phyloP scores from a whole-genome alignment of 2,113 vertebrate species.

The Cynopterus brachyotis region DNA sequence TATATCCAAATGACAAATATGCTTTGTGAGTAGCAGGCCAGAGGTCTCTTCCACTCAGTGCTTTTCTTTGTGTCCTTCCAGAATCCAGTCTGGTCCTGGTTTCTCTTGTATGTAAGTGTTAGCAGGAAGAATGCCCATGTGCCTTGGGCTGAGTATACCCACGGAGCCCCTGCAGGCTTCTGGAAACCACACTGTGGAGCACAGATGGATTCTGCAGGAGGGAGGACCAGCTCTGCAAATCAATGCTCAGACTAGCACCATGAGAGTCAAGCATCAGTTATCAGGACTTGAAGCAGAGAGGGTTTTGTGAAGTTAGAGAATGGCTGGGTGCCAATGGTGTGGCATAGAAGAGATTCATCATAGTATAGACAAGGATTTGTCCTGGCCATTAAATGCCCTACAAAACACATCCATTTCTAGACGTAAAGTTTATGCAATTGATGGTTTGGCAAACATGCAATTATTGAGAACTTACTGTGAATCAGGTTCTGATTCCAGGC shows the following conservation, averaged over 20 bases:
- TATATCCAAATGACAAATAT: background rate
- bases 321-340: background rate
- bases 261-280: background rate
- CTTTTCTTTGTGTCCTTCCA: background rate
- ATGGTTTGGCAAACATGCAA: background rate
- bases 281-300: background rate
- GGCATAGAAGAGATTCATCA: background rate
- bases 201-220: slow-evolving; percentile 42
- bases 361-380: background rate
- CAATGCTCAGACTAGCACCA: background rate
- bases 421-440: background rate
- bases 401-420: background rate
- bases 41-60: background rate
- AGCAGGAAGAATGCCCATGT: background rate
- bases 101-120: background rate
- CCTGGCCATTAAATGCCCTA: background rate
- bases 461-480: background rate
- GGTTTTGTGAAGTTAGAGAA: background rate
- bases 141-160: background rate
- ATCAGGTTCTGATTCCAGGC: background rate
- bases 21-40: background rate
- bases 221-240: slow-evolving; percentile 10
- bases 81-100: background rate
- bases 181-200: background rate
- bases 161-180: background rate